Evolutionary conservation across 2,797 vertebrate genomes (phyloP), one percentile per base, ranked within the genome.

Genomic region (Gallinago solitaria): DNA sequence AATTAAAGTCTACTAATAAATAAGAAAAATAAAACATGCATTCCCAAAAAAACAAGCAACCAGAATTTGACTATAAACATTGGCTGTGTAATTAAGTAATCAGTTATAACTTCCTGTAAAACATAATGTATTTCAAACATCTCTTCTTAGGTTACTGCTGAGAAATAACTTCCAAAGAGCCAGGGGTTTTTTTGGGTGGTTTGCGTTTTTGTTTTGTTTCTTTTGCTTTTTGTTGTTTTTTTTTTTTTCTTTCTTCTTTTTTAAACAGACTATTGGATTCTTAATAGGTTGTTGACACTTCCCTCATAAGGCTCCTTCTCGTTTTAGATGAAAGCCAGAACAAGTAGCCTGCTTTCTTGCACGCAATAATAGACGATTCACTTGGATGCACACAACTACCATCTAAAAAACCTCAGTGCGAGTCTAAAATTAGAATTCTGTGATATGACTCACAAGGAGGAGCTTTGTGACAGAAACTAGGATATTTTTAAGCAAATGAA

Each of bases 401-500:
- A 90, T 84, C 41, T 70, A 80, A 86, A 95, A 87, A 92, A 85
- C 54, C 71, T 77, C 90, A 82, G 50, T 54, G 56, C 24, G 57
- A 78, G 43, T 78, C 83, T 93, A 97, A 94, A 96, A 95, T 92
- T 95, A 94, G 93, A 89, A 65, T 67, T 91, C 69, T n/a, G 50
- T 78, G 71, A 73, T 88, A 87, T 95, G 95, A 97, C 77, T 96
- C 96, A 95, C 64, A 88, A 95, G 75, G 20, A 97, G 68, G 77
- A 90, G 88, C 74, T 90, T 89, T 93, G 74, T 94, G 91, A 87
- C n/a, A 92, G 89, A 93, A 93, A 90, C 23, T 3, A 92, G 51
- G 76, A 56, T 92, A 96, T 95, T 84, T 95, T 95, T 91, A 80
- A 94, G 63, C 78, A 90, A 70, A 75, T 56, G 16, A 61, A 81